Evolutionary conservation across 37 sponge, comb jelly and placozoan species (phyloP), one percentile per base, ranked within the genome.

Genomic region (Petrosia ficiformis): DNA sequence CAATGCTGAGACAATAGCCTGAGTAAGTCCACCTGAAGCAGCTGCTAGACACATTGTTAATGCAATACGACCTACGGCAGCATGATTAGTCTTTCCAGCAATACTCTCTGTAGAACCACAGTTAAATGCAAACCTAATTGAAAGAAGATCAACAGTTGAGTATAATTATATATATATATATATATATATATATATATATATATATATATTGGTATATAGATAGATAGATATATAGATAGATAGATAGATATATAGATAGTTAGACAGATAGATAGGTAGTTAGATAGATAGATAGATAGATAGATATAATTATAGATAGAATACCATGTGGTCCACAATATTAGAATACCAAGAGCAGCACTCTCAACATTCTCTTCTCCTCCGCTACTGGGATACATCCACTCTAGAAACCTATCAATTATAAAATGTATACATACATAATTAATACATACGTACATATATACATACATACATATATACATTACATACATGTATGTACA

Each of bases 321-420:
- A 37, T 42, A 87, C 89, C 89, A 93, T 19, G 93, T 88, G 39
- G 86, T 88, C 93, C 93, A 93, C 21, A 93, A 82, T 34, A 93
- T 93, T 61, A 93, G 59, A 37, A 93, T 87, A 1, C 93, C 93
- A 25, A 93, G 80, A 60, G 93, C 93, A 60, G 93, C 86, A 81
- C 84, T 84, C 73, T 93, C 93, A 61, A 93, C 88, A 67, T 88
- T 86, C 73, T 86, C 89, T 44, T 88, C 93, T 2, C 93, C 93
- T 35, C 89, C 89, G 25, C 88, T 86, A 54, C 80, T 72, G 21
- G 90, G 90, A 57, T 90, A 90, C 90, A 90, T 84, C 90, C 90
- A 90, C 76, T 90, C 77, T 0, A 90, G 19, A 44, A 90, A 88
- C 10, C 84, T 76, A 42, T 8, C 25, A 26, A 48, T 21, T 26